phyloP scores from a whole-genome alignment of 2,113 vertebrate genomes.

The Corythornis madagascariensis region DNA sequence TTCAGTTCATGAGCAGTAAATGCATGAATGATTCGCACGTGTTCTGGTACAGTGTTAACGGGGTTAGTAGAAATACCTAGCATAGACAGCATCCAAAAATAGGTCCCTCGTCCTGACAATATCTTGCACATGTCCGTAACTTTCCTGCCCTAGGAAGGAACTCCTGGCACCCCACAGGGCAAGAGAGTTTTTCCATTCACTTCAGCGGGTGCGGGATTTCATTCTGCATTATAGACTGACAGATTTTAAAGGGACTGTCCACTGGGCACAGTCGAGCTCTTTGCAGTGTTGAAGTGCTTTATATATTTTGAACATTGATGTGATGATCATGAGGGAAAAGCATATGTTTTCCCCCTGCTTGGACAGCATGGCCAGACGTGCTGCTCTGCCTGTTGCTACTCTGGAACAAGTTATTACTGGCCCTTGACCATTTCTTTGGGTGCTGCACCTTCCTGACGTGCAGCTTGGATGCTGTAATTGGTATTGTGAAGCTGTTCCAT shows the following conservation, averaged over 20 bases:
- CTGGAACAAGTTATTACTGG: constrained; percentile 35
- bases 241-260: background rate
- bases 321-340: background rate
- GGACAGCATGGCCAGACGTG: background rate
- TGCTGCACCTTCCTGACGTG: background rate
- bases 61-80: background rate
- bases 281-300: background rate
- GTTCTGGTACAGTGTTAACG: background rate
- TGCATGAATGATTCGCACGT: background rate
- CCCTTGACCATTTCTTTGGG: constrained; percentile 5
- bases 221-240: background rate
- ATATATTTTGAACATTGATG: constrained; percentile 31
- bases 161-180: background rate
- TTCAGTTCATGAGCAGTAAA: background rate
- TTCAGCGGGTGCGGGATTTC: background rate
- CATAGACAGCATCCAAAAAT: constrained; percentile 27
- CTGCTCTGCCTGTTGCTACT: background rate
- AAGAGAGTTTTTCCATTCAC: constrained; percentile 47
- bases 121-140: constrained; percentile 41
- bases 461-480: constrained; percentile 19
- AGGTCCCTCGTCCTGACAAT: background rate
- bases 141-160: constrained; percentile 25
- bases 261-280: background rate
- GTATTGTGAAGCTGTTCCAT: background rate
- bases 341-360: background rate